Base-by-base conservation (phyloP, 1,140 invertebrate species). In the Drosophila bocki region DNA sequence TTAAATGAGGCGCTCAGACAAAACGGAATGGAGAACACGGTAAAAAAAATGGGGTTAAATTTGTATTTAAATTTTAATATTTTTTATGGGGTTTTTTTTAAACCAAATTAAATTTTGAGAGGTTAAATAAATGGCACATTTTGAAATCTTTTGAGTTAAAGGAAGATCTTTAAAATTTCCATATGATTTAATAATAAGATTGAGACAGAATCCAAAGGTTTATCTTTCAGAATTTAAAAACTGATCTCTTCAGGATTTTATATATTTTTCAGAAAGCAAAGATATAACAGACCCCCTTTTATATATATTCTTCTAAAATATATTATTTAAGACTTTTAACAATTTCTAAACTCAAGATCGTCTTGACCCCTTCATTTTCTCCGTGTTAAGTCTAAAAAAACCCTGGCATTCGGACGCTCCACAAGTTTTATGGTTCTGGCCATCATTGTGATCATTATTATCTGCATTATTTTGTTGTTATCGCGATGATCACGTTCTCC, bases 401-500 rank as follows among this genome's bases (percentile, higher is more conserved):
- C 35, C 29, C 42, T 13, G n/a, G 3, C 7, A 11, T 33, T 37
- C 26, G 53, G 19, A 42, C 48, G 47, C 47, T 50, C 56, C 47
- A 74, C 71, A 75, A 74, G 71, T 45, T 75, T 75, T 75, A 75
- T 62, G 71, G 71, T 62, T 37, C 37, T 37, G 37, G 39, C 74
- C 74, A 78, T 69, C 75, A 61, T 59, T 41, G 74, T 76, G 72
- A 65, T 76, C 74, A 76, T 77, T 58, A 57, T 68, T 67, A 67
- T 75, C 64, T 50, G 67, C 62, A 72, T 63, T 65, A 47, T 64
- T 71, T 86, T 70, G 63, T 86, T 82, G 74, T 83, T 80, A 87
- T 59, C 80, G 71, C 78, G 69, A 83, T 88, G 84, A 84, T 83
- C 83, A 83, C 80, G 77, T 37, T 19, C 67, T 51, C 56, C 41